These are phyloP conservation scores for Hypanus sabinus DNA, from an alignment of 2,113 vertebrate species.

Conservation along the genomic window DNA sequence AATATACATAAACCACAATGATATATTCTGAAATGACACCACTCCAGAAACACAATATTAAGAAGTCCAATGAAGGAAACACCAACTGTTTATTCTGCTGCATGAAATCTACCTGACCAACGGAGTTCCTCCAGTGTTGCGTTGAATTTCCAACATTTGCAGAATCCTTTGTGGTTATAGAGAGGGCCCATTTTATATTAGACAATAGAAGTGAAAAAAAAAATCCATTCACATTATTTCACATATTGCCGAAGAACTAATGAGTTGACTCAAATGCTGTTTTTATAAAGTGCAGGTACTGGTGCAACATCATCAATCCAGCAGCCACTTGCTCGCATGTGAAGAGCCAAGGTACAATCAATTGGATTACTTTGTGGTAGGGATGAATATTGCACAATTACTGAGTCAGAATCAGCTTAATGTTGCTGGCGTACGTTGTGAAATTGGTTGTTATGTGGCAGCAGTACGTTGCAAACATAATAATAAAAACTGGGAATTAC, in stretches of 20 bases:
- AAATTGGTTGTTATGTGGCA: too few species aligned
- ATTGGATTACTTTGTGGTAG: background rate
- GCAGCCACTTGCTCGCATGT: background rate
- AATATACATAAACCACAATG: too few species aligned
- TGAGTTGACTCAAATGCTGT: background rate
- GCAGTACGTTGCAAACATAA: too few species aligned
- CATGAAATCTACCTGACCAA: too few species aligned
- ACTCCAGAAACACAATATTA: background rate
- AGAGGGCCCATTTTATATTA: background rate
- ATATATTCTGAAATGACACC: background rate
- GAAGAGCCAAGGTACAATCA: background rate
- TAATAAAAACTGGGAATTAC: too few species aligned
- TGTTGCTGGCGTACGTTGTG: too few species aligned
- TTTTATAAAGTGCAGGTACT: background rate
- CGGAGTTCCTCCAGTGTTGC: too few species aligned
- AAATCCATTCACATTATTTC: background rate
- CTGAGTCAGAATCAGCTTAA: too few species aligned
- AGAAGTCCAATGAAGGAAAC: too few species aligned
- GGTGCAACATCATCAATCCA: background rate
- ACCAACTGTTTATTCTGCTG: too few species aligned
- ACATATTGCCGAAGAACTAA: background rate
- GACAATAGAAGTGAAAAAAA: background rate
- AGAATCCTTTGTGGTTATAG: background rate
- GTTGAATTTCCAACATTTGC: too few species aligned
- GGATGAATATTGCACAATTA: background rate